Percentiles rank a stretch among this genome's conserved stretches.
Conservation (phyloP, 2,888 invertebrate species). For the Zele albiditarsus region DNA sequence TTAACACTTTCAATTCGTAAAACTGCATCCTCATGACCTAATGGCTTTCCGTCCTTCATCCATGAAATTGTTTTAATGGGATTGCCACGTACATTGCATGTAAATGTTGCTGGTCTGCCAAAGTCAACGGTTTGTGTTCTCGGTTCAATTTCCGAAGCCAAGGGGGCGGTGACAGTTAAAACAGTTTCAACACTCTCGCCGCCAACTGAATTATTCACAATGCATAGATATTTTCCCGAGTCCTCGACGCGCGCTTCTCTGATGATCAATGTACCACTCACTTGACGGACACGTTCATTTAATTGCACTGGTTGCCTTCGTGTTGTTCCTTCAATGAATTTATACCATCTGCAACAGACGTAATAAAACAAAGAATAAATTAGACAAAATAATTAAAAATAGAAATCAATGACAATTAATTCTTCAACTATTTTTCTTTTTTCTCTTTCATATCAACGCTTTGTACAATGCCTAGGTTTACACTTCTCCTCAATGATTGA, state of each 20-base stretch:
- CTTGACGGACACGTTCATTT: slow-evolving; percentile 92
- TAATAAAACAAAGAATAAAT: slow-evolving; percentile 28
- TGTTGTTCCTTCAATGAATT: slow-evolving; percentile 90
- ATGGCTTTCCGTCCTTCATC: slow-evolving; percentile 92
- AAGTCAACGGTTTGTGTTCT: slow-evolving; percentile 94
- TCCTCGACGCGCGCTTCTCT: slow-evolving; percentile 93
- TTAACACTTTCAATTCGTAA: slow-evolving; percentile 91
- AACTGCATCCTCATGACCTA: slow-evolving; percentile 87
- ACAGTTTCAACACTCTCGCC: slow-evolving; percentile 95
- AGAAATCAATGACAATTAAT: not conserved
- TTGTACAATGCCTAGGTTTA: not conserved
- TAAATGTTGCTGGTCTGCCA: slow-evolving; percentile 92
- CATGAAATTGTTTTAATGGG: slow-evolving; percentile 93
- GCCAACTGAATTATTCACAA: slow-evolving; percentile 95
- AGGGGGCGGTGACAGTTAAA: slow-evolving; percentile 91
- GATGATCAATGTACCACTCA: slow-evolving; percentile 94
- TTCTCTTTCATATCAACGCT: slow-evolving; percentile 11
- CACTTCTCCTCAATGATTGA: not conserved
- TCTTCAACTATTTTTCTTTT: slow-evolving; percentile 8
- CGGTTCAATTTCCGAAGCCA: slow-evolving; percentile 91
- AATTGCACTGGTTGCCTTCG: slow-evolving; percentile 91
- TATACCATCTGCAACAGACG: slow-evolving; percentile 91
- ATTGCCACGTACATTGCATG: slow-evolving; percentile 92
- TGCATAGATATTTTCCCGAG: slow-evolving; percentile 94
- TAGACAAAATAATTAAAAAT: not conserved